phyloP scores from a whole-genome alignment of 1,140 invertebrate species.

The Lysiphlebus fabarum region DNA sequence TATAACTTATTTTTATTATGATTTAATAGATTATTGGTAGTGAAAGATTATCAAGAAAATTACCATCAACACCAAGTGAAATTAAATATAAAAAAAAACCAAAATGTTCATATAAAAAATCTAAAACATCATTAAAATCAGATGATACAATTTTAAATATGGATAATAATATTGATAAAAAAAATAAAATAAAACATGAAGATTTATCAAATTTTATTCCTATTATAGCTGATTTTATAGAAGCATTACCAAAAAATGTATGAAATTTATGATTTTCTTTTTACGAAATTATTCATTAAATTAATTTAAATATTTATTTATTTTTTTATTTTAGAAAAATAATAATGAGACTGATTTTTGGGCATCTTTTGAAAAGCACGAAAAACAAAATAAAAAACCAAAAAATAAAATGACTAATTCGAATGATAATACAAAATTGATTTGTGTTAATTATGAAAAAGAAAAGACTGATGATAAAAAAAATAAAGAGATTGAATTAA shows the following conservation, averaged over 20 bases:
- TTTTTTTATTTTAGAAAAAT: constrained; percentile 1
- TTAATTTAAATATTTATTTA: background rate
- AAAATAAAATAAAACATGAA: constrained; percentile 25
- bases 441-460: constrained; percentile 34
- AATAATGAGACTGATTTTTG: background rate
- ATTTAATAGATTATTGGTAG: constrained; percentile 35
- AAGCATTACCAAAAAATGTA: constrained; percentile 38
- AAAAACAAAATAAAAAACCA: constrained; percentile 34
- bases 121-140: constrained; percentile 20
- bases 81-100: constrained; percentile 21
- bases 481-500: constrained; percentile 20
- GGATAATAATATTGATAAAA: background rate
- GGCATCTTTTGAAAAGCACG: constrained; percentile 35
- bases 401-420: constrained; percentile 26
- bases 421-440: constrained; percentile 33
- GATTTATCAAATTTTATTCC: constrained; percentile 42
- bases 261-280: background rate
- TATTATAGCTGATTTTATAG: constrained; percentile 41
- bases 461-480: background rate
- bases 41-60: constrained; percentile 22
- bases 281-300: background rate
- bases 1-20: constrained; percentile 1
- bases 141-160: background rate
- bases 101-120: constrained; percentile 13
- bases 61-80: constrained; percentile 4